Base-by-base conservation (phyloP, 1,140 invertebrate species). In the Planococcus citri region DNA sequence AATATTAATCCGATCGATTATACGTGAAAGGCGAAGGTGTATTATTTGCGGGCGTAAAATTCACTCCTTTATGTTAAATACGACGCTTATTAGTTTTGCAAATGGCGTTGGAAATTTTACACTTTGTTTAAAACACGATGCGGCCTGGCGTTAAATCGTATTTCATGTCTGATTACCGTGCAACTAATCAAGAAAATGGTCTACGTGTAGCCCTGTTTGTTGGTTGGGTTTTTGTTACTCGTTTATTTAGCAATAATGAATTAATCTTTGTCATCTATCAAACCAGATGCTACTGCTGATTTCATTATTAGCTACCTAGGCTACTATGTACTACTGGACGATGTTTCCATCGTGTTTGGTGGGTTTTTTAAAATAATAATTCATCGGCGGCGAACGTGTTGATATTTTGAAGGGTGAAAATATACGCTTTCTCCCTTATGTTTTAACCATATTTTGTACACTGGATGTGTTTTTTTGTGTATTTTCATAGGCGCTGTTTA, bases 201-300 rank as follows among this genome's bases (percentile, higher is more conserved):
- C 41, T 51, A 14, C 17, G 41, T 20, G 41, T 51, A 51, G 3
- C 12, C 41, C n/a, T 9, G 41, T 51, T 17, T 20, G n/a, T n/a
- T n/a, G n/a, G n/a, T n/a, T n/a, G n/a, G 41, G 41, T 51, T 51
- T 51, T 51, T 51, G 41, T 51, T 51, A 51, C 41, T 51, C 41
- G n/a, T 51, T 51, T 51, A 51, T 51, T 51, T 20, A 14, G 41
- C n/a, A 20, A n/a, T 51, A 51, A 51, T 51, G n/a, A 51, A 51
- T 51, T 51, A 51, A 51, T 51, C 41, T 51, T 51, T 51, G 41
- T 51, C 41, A 51, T 51, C 41, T 51, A 51, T 51, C 41, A 51
- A 51, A 51, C 41, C 17, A 14, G 41, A 2, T 17, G 41, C n/a
- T 51, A 17, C n/a, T 17, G 41, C n/a, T 51, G 41, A 51, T 51